Conservation (phyloP, 2,888 invertebrate genomes). For the Pegoplata infirma region DNA sequence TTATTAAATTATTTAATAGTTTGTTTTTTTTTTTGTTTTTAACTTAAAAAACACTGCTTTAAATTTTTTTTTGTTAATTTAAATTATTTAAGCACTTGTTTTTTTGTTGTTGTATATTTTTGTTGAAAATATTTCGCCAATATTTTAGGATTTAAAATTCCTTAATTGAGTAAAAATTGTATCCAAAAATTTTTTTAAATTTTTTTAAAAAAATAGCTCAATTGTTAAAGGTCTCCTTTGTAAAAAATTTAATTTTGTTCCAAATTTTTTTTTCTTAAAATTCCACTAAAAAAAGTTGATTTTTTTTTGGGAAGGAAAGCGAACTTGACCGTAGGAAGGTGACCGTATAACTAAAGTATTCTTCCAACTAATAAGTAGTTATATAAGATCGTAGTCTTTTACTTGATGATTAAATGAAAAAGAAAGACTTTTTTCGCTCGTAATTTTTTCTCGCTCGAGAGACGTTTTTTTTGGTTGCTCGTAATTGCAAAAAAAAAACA, state of each 20-base stretch:
- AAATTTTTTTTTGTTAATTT: conserved; percentile 7
- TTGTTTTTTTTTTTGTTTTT: conserved; percentile 17
- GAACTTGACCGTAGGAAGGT: conserved; percentile 78
- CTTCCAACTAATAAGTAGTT: conserved; percentile 76
- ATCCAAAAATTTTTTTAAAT: conserved; percentile 5
- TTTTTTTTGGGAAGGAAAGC: conserved; percentile 67
- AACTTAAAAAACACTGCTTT: conserved; percentile 37
- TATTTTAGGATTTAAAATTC: conserved; percentile 36
- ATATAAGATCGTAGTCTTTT: conserved; percentile 77
- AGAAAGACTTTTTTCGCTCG: conserved; percentile 56
- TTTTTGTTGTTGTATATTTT: conserved; percentile 14
- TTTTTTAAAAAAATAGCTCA: background rate
- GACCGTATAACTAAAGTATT: conserved; percentile 78
- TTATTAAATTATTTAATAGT: conserved; percentile 27
- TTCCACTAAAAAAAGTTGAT: conserved; percentile 33
- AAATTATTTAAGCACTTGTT: conserved; percentile 14
- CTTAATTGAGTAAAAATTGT: conserved; percentile 2
- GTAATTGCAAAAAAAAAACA: conserved; percentile 61
- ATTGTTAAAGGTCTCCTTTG: conserved; percentile 43
- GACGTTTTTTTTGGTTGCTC: conserved; percentile 46
- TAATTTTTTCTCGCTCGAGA: conserved; percentile 42
- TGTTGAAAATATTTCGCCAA: background rate
- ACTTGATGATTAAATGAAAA: conserved; percentile 57
- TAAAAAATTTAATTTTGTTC: too few species aligned
- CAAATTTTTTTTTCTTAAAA: too few species aligned